Evolutionary conservation across 2,113 vertebrate species (phyloP).

Genomic region (Synodontis membranacea): DNA sequence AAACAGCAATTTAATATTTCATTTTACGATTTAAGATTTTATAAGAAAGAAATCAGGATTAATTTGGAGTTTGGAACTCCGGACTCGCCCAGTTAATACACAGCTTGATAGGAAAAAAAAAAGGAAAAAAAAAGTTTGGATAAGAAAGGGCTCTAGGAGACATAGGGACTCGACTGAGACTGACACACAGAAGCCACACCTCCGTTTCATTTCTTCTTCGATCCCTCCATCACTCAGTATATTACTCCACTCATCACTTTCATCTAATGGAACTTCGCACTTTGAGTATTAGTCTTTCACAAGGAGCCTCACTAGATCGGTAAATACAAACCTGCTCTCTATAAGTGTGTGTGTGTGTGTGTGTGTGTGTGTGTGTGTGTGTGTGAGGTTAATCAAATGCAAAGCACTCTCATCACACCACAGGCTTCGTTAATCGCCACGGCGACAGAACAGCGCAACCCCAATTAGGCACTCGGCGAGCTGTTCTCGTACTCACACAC

Average conservation of each 20-base stretch:
- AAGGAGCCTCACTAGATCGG: neutral
- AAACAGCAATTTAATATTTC: too few species aligned
- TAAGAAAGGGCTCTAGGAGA: neutral
- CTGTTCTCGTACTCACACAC: constrained; percentile 22
- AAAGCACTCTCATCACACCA: constrained; percentile 21
- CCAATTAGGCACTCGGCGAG: constrained; percentile 31
- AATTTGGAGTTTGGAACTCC: neutral
- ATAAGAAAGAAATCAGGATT: neutral
- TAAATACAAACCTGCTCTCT: constrained; percentile 15
- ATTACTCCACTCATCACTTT: too few species aligned
- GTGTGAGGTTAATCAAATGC: constrained; percentile 39
- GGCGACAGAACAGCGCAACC: constrained; percentile 31
- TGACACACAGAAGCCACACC: neutral
- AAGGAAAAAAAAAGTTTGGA: neutral
- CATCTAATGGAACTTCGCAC: too few species aligned
- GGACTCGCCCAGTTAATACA: neutral
- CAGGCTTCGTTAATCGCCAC: constrained; percentile 27
- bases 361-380: constrained; percentile 57
- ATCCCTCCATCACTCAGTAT: neutral
- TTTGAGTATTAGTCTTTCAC: neutral
- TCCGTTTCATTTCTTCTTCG: neutral
- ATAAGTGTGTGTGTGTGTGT: constrained; percentile 40
- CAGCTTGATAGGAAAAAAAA: neutral
- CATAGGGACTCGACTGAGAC: neutral
- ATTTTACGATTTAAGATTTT: too few species aligned